Evolutionary conservation across 2,888 invertebrate species (phyloP).

Genomic region (Pherbina coryleti): DNA sequence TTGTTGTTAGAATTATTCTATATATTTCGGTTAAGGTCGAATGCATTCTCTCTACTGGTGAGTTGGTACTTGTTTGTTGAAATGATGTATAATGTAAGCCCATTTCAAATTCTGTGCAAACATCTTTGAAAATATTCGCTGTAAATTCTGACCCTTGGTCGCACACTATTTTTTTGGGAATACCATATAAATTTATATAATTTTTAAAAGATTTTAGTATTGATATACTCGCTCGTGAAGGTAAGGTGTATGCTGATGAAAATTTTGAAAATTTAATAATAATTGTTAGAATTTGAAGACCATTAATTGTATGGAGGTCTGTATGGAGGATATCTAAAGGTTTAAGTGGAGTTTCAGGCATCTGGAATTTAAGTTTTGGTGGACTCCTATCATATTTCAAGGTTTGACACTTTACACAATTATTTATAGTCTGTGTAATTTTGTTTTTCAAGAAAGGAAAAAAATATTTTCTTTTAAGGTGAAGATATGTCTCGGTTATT

Average conservation of each 20-base stretch:
- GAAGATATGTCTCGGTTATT: constrained; percentile 45
- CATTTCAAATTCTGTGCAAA: constrained; percentile 36
- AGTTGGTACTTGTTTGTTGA: constrained; percentile 37
- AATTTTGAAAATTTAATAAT: constrained; percentile 15
- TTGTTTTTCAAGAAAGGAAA: constrained; percentile 48
- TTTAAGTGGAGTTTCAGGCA: no score
- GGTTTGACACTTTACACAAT: constrained; percentile 41
- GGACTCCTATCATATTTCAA: no score
- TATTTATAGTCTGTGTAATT: constrained; percentile 48
- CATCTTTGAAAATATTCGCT: constrained; percentile 43
- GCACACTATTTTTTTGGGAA: constrained; percentile 38
- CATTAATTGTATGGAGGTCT: no score
- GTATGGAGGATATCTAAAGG: no score
- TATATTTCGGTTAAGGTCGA: constrained; percentile 38
- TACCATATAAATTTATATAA: constrained; percentile 36
- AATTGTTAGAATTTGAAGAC: background rate
- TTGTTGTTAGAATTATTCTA: constrained; percentile 37
- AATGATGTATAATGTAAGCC: constrained; percentile 36
- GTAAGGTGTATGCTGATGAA: constrained; percentile 35
- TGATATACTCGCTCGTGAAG: constrained; percentile 32
- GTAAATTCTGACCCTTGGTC: constrained; percentile 40
- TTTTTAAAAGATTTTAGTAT: constrained; percentile 38
- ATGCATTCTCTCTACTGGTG: constrained; percentile 28
- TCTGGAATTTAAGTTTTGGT: no score
- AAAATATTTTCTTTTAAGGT: constrained; percentile 45